Evolutionary conservation across 2,888 invertebrate species (phyloP).

Genomic region (Psylliodes chrysocephalus): DNA sequence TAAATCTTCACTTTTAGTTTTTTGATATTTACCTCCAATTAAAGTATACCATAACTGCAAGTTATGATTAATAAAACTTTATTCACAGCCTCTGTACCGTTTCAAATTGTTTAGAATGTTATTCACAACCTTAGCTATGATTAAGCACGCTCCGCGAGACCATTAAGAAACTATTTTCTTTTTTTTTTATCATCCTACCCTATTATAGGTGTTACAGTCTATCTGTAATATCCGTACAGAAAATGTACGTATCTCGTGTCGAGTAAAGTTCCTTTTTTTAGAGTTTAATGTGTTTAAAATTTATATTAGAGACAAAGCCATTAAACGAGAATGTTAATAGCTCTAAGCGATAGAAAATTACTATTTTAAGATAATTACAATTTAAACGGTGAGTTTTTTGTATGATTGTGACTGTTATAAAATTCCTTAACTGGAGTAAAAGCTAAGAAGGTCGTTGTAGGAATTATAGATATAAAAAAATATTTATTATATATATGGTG

Average conservation of each 20-base stretch:
- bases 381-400: too few species aligned
- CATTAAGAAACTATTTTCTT: conserved; percentile 4
- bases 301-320: conserved; percentile 3
- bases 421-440: too few species aligned
- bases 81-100: too few species aligned
- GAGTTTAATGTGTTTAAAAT: conserved; percentile 8
- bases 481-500: too few species aligned
- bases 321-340: conserved; percentile 9
- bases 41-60: too few species aligned
- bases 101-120: conserved; percentile 4
- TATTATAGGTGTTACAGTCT: not conserved
- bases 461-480: too few species aligned
- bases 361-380: conserved; percentile 8
- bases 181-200: not conserved
- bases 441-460: too few species aligned
- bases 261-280: not conserved
- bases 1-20: too few species aligned
- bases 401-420: too few species aligned
- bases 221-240: not conserved
- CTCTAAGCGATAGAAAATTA: conserved; percentile 3
- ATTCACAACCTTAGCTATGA: not conserved
- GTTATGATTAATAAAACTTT: too few species aligned
- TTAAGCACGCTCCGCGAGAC: not conserved
- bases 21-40: too few species aligned
- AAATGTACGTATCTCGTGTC: conserved; percentile 12